Percentiles rank a stretch among this genome's conserved stretches.
Evolutionary conservation across 1,140 invertebrate species (phyloP).

Genomic region (Scaptomyza montana): DNA sequence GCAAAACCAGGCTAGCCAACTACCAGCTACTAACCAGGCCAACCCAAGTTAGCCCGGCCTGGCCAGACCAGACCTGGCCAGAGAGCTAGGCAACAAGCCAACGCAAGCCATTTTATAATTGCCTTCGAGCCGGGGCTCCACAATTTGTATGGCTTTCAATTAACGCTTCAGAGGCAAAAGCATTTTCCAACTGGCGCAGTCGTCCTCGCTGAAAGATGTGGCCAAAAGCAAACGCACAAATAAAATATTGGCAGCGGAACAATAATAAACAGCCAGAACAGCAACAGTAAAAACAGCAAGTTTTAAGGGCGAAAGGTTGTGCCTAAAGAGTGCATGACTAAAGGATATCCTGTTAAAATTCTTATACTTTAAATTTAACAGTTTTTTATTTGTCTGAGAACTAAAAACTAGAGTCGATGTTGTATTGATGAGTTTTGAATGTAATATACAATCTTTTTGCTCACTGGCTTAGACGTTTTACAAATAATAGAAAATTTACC

Average conservation of each 20-base stretch:
- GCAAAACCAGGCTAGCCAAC: slow-evolving; percentile 14
- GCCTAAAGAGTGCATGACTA: not conserved
- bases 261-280: slow-evolving; percentile 29
- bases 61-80: not conserved
- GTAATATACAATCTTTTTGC: too few species aligned
- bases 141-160: slow-evolving; percentile 82
- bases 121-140: slow-evolving; percentile 55
- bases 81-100: not conserved
- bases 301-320: not conserved
- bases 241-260: slow-evolving; percentile 66
- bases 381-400: too few species aligned
- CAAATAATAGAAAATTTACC: too few species aligned
- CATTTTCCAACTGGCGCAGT: slow-evolving; percentile 37
- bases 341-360: not conserved
- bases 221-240: slow-evolving; percentile 57
- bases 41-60: slow-evolving; percentile 1
- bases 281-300: slow-evolving; percentile 7
- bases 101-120: slow-evolving; percentile 72
- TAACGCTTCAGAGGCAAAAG: slow-evolving; percentile 49
- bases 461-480: too few species aligned
- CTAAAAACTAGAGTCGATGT: too few species aligned
- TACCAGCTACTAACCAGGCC: not conserved
- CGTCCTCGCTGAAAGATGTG: slow-evolving; percentile 39
- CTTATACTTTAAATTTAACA: too few species aligned
- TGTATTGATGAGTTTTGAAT: too few species aligned